Base-by-base conservation (phyloP, 2,888 invertebrate species). In the Sympetrum striolatum region DNA sequence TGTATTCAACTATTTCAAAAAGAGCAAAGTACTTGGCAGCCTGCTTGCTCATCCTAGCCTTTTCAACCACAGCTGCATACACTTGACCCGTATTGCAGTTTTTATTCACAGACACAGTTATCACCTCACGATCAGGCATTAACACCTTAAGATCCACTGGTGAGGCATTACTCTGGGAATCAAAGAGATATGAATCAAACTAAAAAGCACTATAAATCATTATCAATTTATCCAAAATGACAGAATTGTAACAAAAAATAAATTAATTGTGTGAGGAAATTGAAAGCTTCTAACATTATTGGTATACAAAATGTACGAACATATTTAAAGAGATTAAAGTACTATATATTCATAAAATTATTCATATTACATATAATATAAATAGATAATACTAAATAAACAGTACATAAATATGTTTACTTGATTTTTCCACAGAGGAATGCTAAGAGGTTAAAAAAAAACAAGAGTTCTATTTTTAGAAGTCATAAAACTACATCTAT, bases 1-100 rank as follows among this genome's bases (percentile, higher is more conserved):
- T 98, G 94, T 98, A 98, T 94, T 99, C 99, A 90, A 99, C 98
- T 92, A 98, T 98, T 95, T 99, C 99, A 94, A 99, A 99, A 90
- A 99, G 95, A 93, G 98, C 98, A 95, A 99, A 99, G 94, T 97
- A 98, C 93, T 97, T 97, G 91, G 98, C 96, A 91, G 97, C 96
- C 91, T 97, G 96, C 91, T 96, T 96, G 91, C 96, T 96, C 93
- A 99, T 95, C 82, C 96, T 96, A 90, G 98, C 97, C 94, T 98
- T 97, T 92, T 97, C 97, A 91, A 97, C 96, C 39, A 98, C 96
- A 6, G 97, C 96, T 92, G 97, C 95, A 95, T 98, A 99, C 25
- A 99, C 99, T 92, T 98, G 97, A 93, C 98, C 98, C 0, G 99
- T 98, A 93, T 96, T 97, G 81, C 98, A 97, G 91, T 97, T 98